Evolutionary conservation across 2,797 vertebrate genomes (phyloP).

Genomic region (Sebastes dallii): DNA sequence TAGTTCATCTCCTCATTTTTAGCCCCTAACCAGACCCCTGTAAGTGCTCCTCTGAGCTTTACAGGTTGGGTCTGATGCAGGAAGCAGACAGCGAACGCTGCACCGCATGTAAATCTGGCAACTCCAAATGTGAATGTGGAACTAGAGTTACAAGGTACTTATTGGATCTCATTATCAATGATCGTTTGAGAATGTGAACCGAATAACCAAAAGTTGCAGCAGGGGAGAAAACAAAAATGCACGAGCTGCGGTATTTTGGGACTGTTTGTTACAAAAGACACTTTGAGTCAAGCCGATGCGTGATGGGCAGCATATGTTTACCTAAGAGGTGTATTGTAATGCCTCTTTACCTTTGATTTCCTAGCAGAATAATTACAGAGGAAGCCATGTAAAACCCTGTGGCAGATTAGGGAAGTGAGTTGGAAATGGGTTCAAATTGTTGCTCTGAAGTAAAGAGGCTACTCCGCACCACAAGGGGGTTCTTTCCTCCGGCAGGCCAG

Average conservation of each 20-base stretch:
- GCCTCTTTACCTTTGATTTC: slow-evolving; percentile 75
- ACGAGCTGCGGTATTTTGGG: slow-evolving; percentile 9
- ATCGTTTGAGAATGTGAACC: slow-evolving; percentile 39
- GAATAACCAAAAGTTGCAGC: slow-evolving; percentile 27
- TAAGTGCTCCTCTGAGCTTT: slow-evolving; percentile 79
- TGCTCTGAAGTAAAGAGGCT: slow-evolving; percentile 92
- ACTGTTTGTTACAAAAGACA: slow-evolving; percentile 61
- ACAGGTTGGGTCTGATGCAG: slow-evolving; percentile 70
- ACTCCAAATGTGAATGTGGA: slow-evolving; percentile 1
- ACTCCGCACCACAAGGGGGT: slow-evolving; percentile 93
- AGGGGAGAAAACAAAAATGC: background rate
- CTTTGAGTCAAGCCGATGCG: slow-evolving; percentile 78
- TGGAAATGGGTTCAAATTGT: slow-evolving; percentile 96
- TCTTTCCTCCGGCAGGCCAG: slow-evolving; percentile 86
- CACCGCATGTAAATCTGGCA: slow-evolving; percentile 53
- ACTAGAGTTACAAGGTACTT: slow-evolving; percentile 11
- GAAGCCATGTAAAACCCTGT: slow-evolving; percentile 86
- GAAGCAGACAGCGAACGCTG: slow-evolving; percentile 64
- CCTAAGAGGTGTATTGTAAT: slow-evolving; percentile 80
- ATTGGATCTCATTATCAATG: slow-evolving; percentile 34
- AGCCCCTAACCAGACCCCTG: slow-evolving; percentile 73
- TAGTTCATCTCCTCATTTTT: slow-evolving; percentile 83
- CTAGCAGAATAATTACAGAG: slow-evolving; percentile 77
- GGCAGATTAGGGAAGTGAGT: slow-evolving; percentile 94
- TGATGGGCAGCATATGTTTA: slow-evolving; percentile 89